Conservation (phyloP, 1,140 invertebrate species). For the Tachypleus tridentatus region DNA sequence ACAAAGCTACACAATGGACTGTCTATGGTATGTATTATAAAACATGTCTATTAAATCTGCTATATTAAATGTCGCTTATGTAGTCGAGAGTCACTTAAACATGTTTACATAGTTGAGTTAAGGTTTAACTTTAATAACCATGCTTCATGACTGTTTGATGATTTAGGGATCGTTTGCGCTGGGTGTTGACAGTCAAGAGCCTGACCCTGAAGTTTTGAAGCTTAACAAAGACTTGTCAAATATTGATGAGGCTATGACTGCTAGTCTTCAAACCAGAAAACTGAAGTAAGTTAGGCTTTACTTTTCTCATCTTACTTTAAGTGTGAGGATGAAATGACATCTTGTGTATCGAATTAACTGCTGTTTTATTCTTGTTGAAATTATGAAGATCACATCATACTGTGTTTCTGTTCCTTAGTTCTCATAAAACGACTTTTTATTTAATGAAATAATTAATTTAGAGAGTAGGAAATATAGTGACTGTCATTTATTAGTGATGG, state of each 20-base stretch:
- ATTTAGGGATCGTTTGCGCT: constrained; percentile 24
- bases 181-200: constrained; percentile 49
- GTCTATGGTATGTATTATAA: too few relatives aligned
- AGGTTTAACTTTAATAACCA: neutral
- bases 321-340: constrained; percentile 4
- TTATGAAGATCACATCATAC: neutral
- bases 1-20: too few relatives aligned
- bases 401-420: neutral
- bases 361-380: constrained; percentile 5
- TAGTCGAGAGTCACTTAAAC: too few relatives aligned
- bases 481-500: too few relatives aligned
- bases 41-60: too few relatives aligned
- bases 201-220: constrained; percentile 66
- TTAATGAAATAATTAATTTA: too few relatives aligned
- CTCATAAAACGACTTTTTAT: too few relatives aligned
- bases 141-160: neutral
- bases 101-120: too few relatives aligned
- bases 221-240: constrained; percentile 61
- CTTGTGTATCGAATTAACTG: neutral
- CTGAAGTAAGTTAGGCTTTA: constrained; percentile 47
- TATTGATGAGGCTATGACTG: constrained; percentile 63
- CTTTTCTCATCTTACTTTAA: neutral
- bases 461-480: too few relatives aligned
- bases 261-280: constrained; percentile 59
- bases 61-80: too few relatives aligned